A percentile compares a stretch with the other conserved stretches of the same genome.
Evolutionary conservation across 92 coral and sea anemone species (phyloP).

Genomic region (Palythoa grandis): DNA sequence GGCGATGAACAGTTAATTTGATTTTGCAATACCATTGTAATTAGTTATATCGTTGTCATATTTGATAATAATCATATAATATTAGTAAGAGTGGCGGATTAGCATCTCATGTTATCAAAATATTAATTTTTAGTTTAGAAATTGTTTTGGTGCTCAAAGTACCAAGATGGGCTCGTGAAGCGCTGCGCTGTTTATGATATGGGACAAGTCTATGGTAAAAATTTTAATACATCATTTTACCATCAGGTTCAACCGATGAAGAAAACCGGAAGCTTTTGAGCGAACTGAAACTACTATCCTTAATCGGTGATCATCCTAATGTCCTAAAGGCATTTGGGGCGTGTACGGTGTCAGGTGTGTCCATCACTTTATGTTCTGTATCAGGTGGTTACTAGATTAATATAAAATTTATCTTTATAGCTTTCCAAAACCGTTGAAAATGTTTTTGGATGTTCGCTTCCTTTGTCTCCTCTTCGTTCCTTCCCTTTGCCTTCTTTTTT

Average conservation of each 20-base stretch:
- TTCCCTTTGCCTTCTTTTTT: neutral
- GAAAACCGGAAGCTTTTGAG: constrained; percentile 38
- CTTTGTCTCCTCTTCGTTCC: neutral
- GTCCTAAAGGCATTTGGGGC: constrained; percentile 73
- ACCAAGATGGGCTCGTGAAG: neutral
- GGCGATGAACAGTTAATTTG: too few species aligned
- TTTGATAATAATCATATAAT: too few species aligned
- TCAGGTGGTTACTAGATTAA: too few species aligned
- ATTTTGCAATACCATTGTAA: too few species aligned
- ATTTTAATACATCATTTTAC: neutral
- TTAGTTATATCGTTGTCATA: too few species aligned
- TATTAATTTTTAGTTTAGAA: too few species aligned
- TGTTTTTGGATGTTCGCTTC: neutral
- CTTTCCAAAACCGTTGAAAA: too few species aligned
- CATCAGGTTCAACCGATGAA: constrained; percentile 24
- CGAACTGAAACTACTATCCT: constrained; percentile 61
- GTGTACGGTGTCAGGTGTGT: constrained; percentile 67
- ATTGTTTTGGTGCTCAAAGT: too few species aligned
- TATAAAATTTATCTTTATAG: too few species aligned
- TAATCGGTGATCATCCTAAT: constrained; percentile 76
- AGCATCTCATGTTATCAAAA: too few species aligned
- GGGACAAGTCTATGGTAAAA: neutral
- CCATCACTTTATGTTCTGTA: neutral
- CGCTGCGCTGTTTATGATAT: neutral
- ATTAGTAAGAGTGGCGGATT: too few species aligned